Evolutionary conservation across 2,888 invertebrate species (phyloP), one percentile per base, ranked within the genome.

Genomic region (Morinoia aosen): DNA sequence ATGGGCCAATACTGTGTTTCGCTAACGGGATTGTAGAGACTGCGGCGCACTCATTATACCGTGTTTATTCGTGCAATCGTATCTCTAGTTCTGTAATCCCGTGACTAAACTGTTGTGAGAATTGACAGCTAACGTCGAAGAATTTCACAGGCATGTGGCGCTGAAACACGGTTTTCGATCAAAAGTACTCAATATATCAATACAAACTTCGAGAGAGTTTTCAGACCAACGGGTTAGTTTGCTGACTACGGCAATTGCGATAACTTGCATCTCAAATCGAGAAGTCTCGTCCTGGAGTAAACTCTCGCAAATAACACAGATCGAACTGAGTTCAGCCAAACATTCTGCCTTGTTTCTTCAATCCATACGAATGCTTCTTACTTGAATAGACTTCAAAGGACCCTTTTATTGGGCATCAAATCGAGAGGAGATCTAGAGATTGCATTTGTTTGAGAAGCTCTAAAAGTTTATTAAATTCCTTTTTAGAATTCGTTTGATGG

Each of bases 1-100:
- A 8, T 76, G 33, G 76, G 25, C 76, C 33, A 76, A 76, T 33
- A 76, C 76, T 25, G 76, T 33, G 76, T 33, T 25, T 33, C 76
- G 76, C 76, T 76, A 76, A 76, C 76, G 76, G 76, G 76, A 76
- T 76, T 76, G 25, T 76, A 76, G 76, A 76, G 76, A 76, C 76
- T 76, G 76, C 25, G 76, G 76, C 25, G 33, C 76, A 19, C 76
- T 76, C 76, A 76, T 76, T 76, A 76, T 25, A 10, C 12, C 76
- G 33, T 25, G 76, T 33, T 76, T 61, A 76, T 25, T 10, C 33
- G 33, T 76, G 76, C 76, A 76, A 76, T 33, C 25, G 76, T 76
- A 76, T 76, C 76, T 14, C 76, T 76, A 33, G 25, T 76, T 76
- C 76, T 33, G 8, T 33, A 33, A 33, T 33, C 76, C 33, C 76